phyloP scores from a whole-genome alignment of 2,888 invertebrate species.

The Archips xylosteana region DNA sequence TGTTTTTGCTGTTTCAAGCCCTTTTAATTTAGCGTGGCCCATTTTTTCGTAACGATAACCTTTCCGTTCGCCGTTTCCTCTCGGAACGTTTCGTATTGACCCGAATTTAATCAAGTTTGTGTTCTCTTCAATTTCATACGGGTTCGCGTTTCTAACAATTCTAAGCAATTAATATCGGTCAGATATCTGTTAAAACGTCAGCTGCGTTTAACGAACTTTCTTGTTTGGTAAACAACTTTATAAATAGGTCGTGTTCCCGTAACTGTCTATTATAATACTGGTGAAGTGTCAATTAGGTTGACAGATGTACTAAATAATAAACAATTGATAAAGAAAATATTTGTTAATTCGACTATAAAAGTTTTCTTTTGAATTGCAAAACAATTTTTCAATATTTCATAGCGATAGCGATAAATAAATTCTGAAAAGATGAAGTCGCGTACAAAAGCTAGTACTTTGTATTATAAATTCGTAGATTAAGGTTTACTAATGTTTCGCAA shows the following conservation, averaged over 20 bases:
- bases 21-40: conserved; percentile 16
- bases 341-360: too few species aligned
- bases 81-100: conserved; percentile 19
- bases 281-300: not conserved
- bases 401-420: too few species aligned
- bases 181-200: conserved; percentile 3
- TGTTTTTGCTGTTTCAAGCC: conserved; percentile 23
- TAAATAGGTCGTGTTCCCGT: not conserved
- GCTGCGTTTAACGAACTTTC: conserved; percentile 1
- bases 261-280: not conserved
- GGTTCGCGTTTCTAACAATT: conserved; percentile 21
- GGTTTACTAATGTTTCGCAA: too few species aligned
- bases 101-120: conserved; percentile 37
- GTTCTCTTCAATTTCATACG: conserved; percentile 14
- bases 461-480: too few species aligned
- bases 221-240: not conserved
- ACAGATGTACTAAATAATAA: not conserved
- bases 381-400: too few species aligned
- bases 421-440: too few species aligned
- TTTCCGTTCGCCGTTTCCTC: conserved; percentile 24
- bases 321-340: not conserved
- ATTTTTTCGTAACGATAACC: conserved; percentile 25
- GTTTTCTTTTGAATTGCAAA: too few species aligned
- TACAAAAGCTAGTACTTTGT: too few species aligned
- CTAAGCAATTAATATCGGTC: conserved; percentile 1